Evolutionary conservation across 2,888 invertebrate genomes (phyloP), one percentile per base, ranked within the genome.

Genomic region (Theodoxus fluviatilis): DNA sequence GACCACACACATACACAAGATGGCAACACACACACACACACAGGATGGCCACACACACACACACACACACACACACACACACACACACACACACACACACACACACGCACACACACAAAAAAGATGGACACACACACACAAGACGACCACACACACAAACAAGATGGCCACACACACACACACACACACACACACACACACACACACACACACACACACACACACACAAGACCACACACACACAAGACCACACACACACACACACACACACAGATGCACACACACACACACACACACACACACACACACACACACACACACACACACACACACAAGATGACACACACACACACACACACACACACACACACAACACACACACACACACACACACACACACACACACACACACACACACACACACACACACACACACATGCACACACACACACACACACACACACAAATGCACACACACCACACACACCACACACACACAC

Each of bases 381-480:
- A 28, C 7, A 1, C 4, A 59, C 59, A 2, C 4, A 31, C 33
- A 9, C 0, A 59, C 22, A 52, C 33, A 25, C 28, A 15, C 38
- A 22, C 31, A 49, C 67, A 49, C 67, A 55, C 55, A 33, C 55
- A 67, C 52, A 52, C 55, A 33, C 33, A 67, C 35, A 67, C 52
- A 67, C 55, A 67, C 67, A 67, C 67, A 52, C 52, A 67, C 55
- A 67, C 67, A 67, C 55, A 67, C 55, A 67, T n/a, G 35, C 67
- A 57, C 37, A 38, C 37, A 18, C 22, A 55, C 38, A 35, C 37
- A n/a, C n/a, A n/a, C n/a, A n/a, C n/a, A n/a, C n/a, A n/a, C n/a
- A n/a, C n/a, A n/a, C n/a, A n/a, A n/a, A n/a, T n/a, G n/a, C n/a
- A n/a, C n/a, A n/a, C n/a, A n/a, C n/a, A n/a, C n/a, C n/a, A n/a